phyloP scores from a whole-genome alignment of 2,113 vertebrate species.

The Glaucidium brasilianum region DNA sequence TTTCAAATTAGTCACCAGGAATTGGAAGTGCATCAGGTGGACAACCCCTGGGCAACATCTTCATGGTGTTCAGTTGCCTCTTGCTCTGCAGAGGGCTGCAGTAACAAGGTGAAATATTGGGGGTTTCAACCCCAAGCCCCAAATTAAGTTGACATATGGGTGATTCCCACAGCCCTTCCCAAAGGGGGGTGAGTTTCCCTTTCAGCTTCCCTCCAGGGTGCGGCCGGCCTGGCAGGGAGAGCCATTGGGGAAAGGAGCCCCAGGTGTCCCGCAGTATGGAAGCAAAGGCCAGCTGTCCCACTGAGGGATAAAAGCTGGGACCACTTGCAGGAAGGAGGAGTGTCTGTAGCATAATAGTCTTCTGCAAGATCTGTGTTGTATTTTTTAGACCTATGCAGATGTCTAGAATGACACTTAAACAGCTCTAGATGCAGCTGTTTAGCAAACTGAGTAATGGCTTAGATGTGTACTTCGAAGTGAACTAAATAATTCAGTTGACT shows the following conservation, averaged over 20 bases:
- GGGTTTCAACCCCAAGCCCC: too few species aligned
- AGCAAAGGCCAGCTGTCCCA: too few species aligned
- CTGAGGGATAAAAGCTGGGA: too few species aligned
- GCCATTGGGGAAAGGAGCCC: too few species aligned
- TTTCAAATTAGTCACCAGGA: background rate
- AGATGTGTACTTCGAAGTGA: background rate
- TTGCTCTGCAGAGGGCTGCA: background rate
- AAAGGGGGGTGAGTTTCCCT: too few species aligned
- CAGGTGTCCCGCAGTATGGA: too few species aligned
- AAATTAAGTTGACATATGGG: too few species aligned
- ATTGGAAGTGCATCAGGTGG: background rate
- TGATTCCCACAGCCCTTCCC: too few species aligned
- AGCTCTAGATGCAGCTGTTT: background rate
- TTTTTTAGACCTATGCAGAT: background rate
- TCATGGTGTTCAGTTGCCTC: background rate
- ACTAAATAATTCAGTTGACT: background rate
- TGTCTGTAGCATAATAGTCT: background rate
- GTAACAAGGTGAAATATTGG: too few species aligned
- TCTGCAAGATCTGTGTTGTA: background rate
- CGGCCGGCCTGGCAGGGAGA: too few species aligned
- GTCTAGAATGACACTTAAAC: background rate
- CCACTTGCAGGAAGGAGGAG: too few species aligned
- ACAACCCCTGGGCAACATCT: background rate
- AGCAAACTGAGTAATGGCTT: background rate
- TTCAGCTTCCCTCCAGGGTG: too few species aligned